These are phyloP conservation scores for Romanogobio albipinnatus DNA, from an alignment of 2,113 vertebrate species.

Conservation along the genomic window DNA sequence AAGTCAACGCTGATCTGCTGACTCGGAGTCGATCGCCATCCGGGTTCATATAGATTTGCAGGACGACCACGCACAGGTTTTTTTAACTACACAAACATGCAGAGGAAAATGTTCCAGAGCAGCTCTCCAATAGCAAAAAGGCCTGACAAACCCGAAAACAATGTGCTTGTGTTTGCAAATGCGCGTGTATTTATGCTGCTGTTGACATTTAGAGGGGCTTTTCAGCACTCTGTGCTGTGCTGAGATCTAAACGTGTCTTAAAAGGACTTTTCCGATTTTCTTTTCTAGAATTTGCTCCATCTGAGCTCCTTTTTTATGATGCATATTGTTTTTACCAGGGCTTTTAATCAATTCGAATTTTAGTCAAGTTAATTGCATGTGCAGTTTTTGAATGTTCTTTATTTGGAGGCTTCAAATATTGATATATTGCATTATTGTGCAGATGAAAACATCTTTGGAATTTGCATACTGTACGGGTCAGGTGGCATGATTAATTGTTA, in stretches of 20 bases:
- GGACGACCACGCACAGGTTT: not conserved
- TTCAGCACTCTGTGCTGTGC: constrained; percentile 14
- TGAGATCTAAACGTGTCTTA: constrained; percentile 31
- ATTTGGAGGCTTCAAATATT: not conserved
- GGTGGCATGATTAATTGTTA: not conserved
- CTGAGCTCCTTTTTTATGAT: not conserved
- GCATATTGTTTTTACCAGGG: not conserved
- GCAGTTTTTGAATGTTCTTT: not conserved
- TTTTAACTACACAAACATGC: constrained; percentile 2
- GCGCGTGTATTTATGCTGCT: constrained; percentile 19
- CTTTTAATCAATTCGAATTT: not conserved
- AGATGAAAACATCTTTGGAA: not conserved
- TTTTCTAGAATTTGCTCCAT: not conserved
- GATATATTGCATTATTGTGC: not conserved
- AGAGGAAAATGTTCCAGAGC: not conserved
- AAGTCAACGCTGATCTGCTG: constrained; percentile 30
- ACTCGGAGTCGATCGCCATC: not conserved
- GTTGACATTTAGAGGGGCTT: constrained; percentile 37
- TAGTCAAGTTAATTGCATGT: not conserved
- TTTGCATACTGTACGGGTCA: not conserved
- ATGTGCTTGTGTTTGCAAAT: constrained; percentile 42
- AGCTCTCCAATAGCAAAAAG: not conserved
- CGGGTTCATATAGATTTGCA: not conserved
- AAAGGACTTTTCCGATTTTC: constrained; percentile 1
- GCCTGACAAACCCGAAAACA: constrained; percentile 18